Percentiles rank a stretch among this genome's conserved stretches.
Conservation (phyloP, 2,797 vertebrate genomes). For the Melanotaenia parkinsoni region DNA sequence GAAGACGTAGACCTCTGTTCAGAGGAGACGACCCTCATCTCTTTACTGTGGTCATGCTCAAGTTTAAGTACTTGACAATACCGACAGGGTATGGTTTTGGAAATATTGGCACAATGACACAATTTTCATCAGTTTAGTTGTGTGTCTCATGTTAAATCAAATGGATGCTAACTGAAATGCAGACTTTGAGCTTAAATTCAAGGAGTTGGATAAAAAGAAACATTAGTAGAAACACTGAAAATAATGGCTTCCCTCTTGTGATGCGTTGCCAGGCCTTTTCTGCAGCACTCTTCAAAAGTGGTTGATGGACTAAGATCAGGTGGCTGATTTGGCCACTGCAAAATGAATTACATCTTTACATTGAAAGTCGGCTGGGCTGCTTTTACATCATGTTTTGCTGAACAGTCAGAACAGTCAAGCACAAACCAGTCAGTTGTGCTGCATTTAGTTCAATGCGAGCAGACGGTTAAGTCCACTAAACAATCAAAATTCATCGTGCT, state of each 20-base stretch:
- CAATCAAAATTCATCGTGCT: no score
- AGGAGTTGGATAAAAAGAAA: neutral
- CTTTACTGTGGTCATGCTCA: constrained; percentile 20
- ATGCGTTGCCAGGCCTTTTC: neutral
- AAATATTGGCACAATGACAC: neutral
- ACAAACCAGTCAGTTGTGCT: no score
- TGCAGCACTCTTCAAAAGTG: no score
- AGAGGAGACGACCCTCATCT: neutral
- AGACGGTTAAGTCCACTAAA: no score
- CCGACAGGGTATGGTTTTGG: neutral
- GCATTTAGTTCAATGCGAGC: no score
- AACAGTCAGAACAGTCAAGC: no score
- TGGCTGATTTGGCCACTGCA: no score
- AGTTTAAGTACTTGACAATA: constrained; percentile 4
- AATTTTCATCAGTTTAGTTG: neutral
- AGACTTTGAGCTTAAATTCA: neutral
- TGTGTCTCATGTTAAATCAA: neutral
- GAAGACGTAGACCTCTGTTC: neutral
- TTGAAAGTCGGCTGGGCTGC: no score
- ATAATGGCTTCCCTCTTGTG: neutral
- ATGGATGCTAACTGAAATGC: neutral
- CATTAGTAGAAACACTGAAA: no score
- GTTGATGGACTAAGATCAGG: no score
- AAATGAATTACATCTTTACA: no score
- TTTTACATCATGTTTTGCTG: no score